Evolutionary conservation across 2,888 invertebrate genomes (phyloP).

Genomic region (Macropis europaea): DNA sequence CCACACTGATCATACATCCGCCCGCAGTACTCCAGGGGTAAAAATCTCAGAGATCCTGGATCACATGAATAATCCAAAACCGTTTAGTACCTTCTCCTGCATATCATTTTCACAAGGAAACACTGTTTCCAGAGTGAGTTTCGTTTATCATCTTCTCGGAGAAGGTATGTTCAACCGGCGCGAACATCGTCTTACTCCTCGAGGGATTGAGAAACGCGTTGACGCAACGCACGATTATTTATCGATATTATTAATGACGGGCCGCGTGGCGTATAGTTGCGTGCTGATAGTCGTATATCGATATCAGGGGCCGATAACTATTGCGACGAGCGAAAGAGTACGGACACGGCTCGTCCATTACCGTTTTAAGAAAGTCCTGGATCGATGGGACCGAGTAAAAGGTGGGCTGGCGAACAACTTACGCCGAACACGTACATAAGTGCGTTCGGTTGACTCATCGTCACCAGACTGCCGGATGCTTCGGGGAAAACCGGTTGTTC

Average conservation of each 20-base stretch:
- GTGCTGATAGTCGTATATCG: conserved; percentile 66
- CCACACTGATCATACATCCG: too few species aligned
- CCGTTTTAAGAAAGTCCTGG: conserved; percentile 69
- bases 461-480: conserved; percentile 62
- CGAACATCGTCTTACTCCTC: too few species aligned
- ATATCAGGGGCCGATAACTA: conserved; percentile 70
- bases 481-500: conserved; percentile 43
- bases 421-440: conserved; percentile 51
- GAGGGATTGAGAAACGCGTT: too few species aligned
- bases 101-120: too few species aligned
- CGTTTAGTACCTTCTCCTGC: too few species aligned
- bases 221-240: conserved; percentile 27
- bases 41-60: too few species aligned
- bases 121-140: too few species aligned
- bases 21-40: too few species aligned
- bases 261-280: conserved; percentile 2
- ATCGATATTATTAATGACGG: conserved; percentile 35
- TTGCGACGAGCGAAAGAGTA: conserved; percentile 53
- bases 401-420: conserved; percentile 62
- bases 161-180: too few species aligned
- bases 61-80: too few species aligned
- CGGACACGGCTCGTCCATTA: conserved; percentile 77
- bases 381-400: conserved; percentile 66
- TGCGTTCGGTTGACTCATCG: conserved; percentile 58
- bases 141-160: too few species aligned